Percentiles rank a stretch among this genome's conserved stretches.
Evolutionary conservation across 1,140 invertebrate species (phyloP).

Genomic region (Aphis craccivora): DNA sequence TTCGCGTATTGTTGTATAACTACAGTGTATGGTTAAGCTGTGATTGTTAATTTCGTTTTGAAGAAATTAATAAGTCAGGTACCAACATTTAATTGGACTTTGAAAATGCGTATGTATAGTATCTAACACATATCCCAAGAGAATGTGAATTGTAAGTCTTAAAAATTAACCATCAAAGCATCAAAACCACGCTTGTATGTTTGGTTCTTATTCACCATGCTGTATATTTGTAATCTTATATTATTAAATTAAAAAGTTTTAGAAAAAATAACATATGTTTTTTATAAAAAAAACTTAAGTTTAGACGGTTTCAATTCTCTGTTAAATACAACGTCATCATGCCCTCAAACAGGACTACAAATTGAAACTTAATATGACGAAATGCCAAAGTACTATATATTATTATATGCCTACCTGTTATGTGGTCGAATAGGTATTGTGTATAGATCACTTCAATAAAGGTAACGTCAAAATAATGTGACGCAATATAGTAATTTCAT

Average conservation of each 20-base stretch:
- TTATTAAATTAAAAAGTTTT: constrained; percentile 39
- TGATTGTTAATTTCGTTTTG: background rate
- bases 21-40: background rate
- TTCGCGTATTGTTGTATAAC: background rate
- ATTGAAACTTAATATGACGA: background rate
- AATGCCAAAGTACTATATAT: background rate
- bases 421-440: background rate
- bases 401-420: background rate
- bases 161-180: constrained; percentile 26
- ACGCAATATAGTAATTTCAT: constrained; percentile 17
- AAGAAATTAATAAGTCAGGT: constrained; percentile 23
- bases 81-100: constrained; percentile 37
- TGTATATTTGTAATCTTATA: background rate
- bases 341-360: background rate
- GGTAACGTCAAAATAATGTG: constrained; percentile 5
- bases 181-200: background rate
- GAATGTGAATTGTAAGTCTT: constrained; percentile 2
- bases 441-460: background rate
- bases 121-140: background rate
- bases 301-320: background rate
- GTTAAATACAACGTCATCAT: background rate
- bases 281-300: background rate
- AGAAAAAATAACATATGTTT: background rate
- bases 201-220: background rate
- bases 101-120: background rate